Evolutionary conservation across 1,140 invertebrate species (phyloP), one percentile per base, ranked within the genome.

Genomic region (Drosophila arizonae): DNA sequence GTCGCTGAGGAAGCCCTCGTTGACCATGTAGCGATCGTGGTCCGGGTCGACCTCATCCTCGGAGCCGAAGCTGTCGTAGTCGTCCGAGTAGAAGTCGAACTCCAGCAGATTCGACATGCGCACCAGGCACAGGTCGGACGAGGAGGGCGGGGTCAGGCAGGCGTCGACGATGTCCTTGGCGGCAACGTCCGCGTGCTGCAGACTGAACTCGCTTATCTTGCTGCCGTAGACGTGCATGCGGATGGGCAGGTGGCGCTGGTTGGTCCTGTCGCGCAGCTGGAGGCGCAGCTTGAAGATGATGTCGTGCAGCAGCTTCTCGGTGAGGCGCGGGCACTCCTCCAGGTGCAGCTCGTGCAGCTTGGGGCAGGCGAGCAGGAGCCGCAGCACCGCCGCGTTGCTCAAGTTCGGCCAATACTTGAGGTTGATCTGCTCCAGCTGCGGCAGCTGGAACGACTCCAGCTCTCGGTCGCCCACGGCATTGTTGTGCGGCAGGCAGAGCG

Each of bases 1-100:
- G n/a, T 66, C 65, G 30, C 63, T 72, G 8, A 72, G 21, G 15
- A 72, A 58, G 0, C 63, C 70, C 10, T 28, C 39, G 6, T 72
- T 48, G 5, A 10, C 45, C 36, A 46, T 45, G 5, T 60, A 72
- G 2, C 39, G 70, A 76, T 76, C 68, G 11, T 41, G 45, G 28
- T 52, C 26, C 2, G 54, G 52, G 48, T 65, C 62, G 0, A 64
- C 15, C 17, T 62, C 69, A n/a, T 72, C 70, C 3, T 72, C 69
- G 0, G 57, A 55, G 13, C 26, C 69, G 21, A 61, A 72, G 11
- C 33, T 66, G 8, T 66, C 54, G n/a, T 58, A 51, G 3, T 72
- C 28, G 9, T 67, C 63, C 2, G 48, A 15, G 41, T 52, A 26
- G 15, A 36, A 74, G 39, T 77, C 55, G 15, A 70, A 56, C 6